Evolutionary conservation across 2,113 vertebrate species (phyloP).

Genomic region (Pica pica): DNA sequence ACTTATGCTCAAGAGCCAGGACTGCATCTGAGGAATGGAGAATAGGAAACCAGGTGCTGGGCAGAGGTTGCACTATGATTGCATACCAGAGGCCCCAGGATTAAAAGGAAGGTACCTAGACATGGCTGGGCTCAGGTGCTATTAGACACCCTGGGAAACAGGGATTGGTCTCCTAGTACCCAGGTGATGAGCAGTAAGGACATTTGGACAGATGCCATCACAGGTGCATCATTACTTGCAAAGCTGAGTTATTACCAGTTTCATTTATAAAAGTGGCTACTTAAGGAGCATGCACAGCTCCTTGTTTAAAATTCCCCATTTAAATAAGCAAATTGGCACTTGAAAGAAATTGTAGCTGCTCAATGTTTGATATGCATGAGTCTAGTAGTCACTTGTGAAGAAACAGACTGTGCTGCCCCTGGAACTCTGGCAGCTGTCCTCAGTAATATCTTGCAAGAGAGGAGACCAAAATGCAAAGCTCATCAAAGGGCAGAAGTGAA

Average conservation of each 20-base stretch:
- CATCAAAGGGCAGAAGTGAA: not conserved
- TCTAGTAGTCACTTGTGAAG: not conserved
- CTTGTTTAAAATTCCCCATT: not conserved
- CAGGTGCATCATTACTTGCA: not conserved
- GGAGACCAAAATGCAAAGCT: not conserved
- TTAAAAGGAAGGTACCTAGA: not conserved
- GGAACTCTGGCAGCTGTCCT: not conserved
- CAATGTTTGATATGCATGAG: not conserved
- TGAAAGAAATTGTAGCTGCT: not conserved
- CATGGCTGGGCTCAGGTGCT: not conserved
- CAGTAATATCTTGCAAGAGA: not conserved
- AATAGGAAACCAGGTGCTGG: accelerated
- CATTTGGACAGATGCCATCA: not conserved
- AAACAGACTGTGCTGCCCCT: not conserved
- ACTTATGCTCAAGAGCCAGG: not conserved
- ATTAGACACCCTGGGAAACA: not conserved
- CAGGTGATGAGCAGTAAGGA: not conserved
- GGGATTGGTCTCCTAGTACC: not conserved
- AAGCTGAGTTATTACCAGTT: not conserved
- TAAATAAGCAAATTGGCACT: not conserved
- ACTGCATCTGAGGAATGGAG: not conserved
- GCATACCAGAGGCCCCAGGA: not conserved
- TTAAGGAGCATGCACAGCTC: not conserved
- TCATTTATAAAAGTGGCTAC: not conserved
- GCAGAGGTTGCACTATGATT: not conserved